Evolutionary conservation across 2,888 invertebrate genomes (phyloP).

Genomic region (Dynastes hyllus): DNA sequence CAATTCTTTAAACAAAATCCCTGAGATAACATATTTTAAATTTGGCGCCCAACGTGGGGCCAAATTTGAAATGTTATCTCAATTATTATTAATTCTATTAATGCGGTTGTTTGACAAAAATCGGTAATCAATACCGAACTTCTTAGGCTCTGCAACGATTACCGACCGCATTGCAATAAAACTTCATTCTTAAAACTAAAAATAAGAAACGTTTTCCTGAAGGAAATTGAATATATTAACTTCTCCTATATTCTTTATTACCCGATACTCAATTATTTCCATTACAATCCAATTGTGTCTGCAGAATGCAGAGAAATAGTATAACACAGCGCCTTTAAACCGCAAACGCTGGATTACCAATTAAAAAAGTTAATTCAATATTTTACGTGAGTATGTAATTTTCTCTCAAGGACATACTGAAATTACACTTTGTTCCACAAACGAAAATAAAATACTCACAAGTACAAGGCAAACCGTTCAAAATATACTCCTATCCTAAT

Average conservation of each 20-base stretch:
- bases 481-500: too few species aligned
- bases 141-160: too few species aligned
- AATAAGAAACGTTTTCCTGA: too few species aligned
- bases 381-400: slow-evolving; percentile 11
- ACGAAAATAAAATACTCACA: not conserved
- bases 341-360: not conserved
- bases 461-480: too few species aligned
- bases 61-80: too few species aligned
- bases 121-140: too few species aligned
- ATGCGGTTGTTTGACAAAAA: too few species aligned
- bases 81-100: too few species aligned
- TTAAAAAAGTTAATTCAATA: slow-evolving; percentile 18
- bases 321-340: not conserved
- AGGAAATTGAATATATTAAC: too few species aligned
- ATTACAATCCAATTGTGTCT: not conserved
- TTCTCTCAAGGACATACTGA: not conserved
- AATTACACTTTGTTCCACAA: not conserved
- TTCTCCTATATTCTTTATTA: not conserved
- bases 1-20: too few species aligned
- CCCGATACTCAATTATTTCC: not conserved
- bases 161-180: too few species aligned
- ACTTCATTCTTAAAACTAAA: too few species aligned
- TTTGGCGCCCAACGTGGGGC: slow-evolving; percentile 23
- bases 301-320: not conserved
- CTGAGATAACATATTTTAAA: not conserved